Evolutionary conservation across 2,113 vertebrate species (phyloP).

Genomic region (Hydrolagus affinis): DNA sequence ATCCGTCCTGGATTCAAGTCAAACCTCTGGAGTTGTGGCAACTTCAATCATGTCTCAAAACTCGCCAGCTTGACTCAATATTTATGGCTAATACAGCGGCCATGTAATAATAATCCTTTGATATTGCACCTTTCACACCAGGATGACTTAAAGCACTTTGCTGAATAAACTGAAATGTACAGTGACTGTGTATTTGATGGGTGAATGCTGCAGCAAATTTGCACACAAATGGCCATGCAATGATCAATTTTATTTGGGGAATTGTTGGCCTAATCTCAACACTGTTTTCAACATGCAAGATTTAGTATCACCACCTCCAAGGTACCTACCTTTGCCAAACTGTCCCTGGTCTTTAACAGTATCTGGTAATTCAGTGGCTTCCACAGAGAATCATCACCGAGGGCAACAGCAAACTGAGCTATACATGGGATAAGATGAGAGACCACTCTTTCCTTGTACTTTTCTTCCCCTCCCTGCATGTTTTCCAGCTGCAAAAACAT

Average conservation of each 20-base stretch:
- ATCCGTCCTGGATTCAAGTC: neutral
- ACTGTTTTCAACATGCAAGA: too few species aligned
- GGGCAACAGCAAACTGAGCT: slow-evolving; percentile 78
- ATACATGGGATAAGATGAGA: slow-evolving; percentile 74
- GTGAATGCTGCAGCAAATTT: neutral
- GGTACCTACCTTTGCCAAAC: slow-evolving; percentile 65
- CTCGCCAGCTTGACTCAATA: neutral
- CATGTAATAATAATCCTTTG: neutral
- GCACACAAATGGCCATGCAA: neutral
- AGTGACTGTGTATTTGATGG: neutral
- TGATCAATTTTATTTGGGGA: neutral
- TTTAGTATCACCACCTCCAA: neutral
- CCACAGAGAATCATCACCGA: slow-evolving; percentile 84
- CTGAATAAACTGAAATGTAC: neutral
- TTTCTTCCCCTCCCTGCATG: slow-evolving; percentile 65
- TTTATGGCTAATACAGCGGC: neutral
- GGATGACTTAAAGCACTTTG: too few species aligned
- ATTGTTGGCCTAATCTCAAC: too few species aligned
- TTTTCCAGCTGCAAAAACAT: slow-evolving; percentile 74
- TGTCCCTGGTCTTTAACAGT: slow-evolving; percentile 78
- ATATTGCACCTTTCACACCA: too few species aligned
- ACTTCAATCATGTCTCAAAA: neutral
- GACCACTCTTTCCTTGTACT: slow-evolving; percentile 65
- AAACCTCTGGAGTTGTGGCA: neutral
- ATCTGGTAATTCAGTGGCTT: slow-evolving; percentile 89